Base-by-base conservation (phyloP, 1,140 invertebrate species). In the Drosophila erecta region DNA sequence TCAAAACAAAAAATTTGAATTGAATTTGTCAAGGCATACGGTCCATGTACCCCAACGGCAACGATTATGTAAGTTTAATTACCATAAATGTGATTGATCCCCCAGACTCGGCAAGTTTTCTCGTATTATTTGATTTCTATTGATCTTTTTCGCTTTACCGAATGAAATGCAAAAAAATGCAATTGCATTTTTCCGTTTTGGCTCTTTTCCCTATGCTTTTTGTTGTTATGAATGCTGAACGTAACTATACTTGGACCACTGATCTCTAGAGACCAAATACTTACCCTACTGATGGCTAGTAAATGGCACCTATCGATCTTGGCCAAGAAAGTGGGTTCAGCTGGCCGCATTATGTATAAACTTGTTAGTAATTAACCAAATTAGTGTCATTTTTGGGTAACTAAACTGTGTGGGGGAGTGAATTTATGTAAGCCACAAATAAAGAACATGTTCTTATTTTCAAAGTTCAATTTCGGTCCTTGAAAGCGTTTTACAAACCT, bases 51-150 rank as follows among this genome's bases (percentile, higher is more conserved):
- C 11, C 24, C 56, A 22, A 7, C 22, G 22, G 40, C 49, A 22
- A 55, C 41, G 22, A 69, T 86, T 86, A 86, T 86, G 83, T 86
- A 86, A 86, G 83, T 86, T 69, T 61, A 69, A 86, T 86, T 86
- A 86, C 83, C 83, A 86, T 86, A 86, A 86, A 86, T 86, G 83
- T 86, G 83, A 86, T 86, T 86, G 83, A 86, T 86, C 83, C 75
- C 83, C 76, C 84, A 83, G 84, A 64, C 74, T 69, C 22, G 56
- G 78, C 79, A 87, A 81, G 71, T 87, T 86, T 86, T 86, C 74
- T 79, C 40, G 83, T 79, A 86, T 86, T 87, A 86, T 86, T 86
- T 87, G 83, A 86, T 86, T 86, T 86, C 87, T 86, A 86, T 86
- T 86, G 83, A 86, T 70, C 27, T 69, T 70, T 70, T 69, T 76